A percentile compares a stretch with the other conserved stretches of the same genome.
Evolutionary conservation across 2,797 vertebrate species (phyloP).

Genomic region (Gouania willdenowi): DNA sequence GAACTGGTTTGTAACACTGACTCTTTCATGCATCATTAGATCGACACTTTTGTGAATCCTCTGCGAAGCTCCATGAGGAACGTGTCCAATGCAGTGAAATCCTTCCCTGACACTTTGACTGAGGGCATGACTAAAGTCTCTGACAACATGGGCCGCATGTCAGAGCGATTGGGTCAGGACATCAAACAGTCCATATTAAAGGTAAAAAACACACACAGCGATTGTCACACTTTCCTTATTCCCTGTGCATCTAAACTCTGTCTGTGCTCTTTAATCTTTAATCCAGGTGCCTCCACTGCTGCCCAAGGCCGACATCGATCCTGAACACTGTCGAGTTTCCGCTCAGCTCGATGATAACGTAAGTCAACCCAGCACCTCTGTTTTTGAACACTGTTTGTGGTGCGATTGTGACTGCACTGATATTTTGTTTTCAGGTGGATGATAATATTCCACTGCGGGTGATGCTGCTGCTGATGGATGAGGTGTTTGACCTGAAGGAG

Average conservation of each 20-base stretch:
- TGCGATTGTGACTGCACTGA: no score
- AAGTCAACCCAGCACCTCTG: conserved; percentile 50
- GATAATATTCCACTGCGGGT: conserved; percentile 95
- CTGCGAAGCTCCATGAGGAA: conserved; percentile 98
- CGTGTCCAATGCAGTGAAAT: conserved; percentile 95
- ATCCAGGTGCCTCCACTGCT: conserved; percentile 78
- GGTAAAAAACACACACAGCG: conserved; percentile 70
- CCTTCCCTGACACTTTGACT: conserved; percentile 94
- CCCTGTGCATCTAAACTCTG: neutral
- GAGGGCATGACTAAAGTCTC: conserved; percentile 98
- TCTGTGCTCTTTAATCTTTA: neutral
- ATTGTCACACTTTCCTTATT: neutral
- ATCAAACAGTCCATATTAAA: conserved; percentile 96
- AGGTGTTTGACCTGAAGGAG: conserved; percentile 97
- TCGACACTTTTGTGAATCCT: conserved; percentile 98
- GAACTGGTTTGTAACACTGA: no score
- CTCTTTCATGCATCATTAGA: conserved; percentile 70
- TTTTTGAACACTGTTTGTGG: no score
- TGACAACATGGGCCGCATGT: conserved; percentile 98
- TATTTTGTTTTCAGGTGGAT: conserved; percentile 79
- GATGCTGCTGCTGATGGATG: conserved; percentile 98
- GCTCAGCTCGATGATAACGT: conserved; percentile 96
- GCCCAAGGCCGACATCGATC: conserved; percentile 89
- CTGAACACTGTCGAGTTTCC: conserved; percentile 92
- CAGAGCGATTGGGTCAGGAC: conserved; percentile 94